phyloP scores from a whole-genome alignment of 2,888 invertebrate species.

The Cantharis rufa region DNA sequence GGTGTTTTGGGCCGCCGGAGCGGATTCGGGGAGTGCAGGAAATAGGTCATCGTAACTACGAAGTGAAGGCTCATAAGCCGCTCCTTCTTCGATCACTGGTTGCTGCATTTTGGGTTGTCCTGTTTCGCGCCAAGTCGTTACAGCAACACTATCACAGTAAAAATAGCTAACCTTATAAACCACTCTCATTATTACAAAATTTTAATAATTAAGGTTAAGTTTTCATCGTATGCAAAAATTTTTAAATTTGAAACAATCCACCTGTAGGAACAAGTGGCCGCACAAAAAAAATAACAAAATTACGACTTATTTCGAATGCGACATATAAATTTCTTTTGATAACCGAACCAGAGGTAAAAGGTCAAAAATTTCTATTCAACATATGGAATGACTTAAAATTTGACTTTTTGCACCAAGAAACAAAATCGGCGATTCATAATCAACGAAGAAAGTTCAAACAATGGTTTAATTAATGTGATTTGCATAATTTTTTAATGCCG shows the following conservation, averaged over 20 bases:
- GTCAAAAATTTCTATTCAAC: constrained; percentile 26
- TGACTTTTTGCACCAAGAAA: not conserved
- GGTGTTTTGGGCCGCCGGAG: constrained; percentile 55
- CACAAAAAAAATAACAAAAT: not conserved
- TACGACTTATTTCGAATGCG: not conserved
- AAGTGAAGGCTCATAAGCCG: constrained; percentile 62
- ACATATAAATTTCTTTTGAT: not conserved
- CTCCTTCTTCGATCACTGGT: constrained; percentile 64
- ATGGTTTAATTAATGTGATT: not conserved
- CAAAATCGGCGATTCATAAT: not conserved
- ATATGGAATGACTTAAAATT: constrained; percentile 17
- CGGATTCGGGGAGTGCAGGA: constrained; percentile 84
- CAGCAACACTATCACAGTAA: constrained; percentile 80
- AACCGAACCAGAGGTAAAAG: constrained; percentile 17
- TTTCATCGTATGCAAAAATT: not conserved
- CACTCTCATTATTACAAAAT: not conserved
- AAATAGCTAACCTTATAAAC: not conserved
- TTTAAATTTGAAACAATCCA: not conserved
- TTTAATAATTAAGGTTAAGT: not conserved
- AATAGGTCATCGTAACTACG: constrained; percentile 90
- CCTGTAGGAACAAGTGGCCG: not conserved
- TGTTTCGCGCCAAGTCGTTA: constrained; percentile 98
- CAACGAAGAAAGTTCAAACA: not conserved
- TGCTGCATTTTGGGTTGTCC: constrained; percentile 85
- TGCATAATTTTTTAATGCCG: not conserved